Evolutionary conservation across 2,113 vertebrate species (phyloP).

Genomic region (Prunella fulvescens): DNA sequence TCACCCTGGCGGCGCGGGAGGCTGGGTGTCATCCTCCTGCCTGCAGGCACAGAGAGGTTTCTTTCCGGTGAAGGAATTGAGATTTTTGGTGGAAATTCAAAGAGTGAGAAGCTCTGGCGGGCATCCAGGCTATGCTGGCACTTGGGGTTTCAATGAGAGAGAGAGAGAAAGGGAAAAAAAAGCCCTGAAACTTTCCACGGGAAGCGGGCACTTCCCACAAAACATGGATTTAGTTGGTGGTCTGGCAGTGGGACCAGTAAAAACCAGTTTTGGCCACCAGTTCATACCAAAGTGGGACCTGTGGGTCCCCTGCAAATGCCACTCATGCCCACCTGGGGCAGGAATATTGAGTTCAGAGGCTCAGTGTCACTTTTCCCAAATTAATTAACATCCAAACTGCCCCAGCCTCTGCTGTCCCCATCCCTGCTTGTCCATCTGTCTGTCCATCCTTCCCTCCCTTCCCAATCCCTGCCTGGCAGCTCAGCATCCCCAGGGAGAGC

Average conservation of each 20-base stretch:
- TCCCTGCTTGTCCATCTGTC: rapidly evolving
- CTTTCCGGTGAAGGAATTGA: neutral
- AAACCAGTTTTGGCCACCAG: neutral
- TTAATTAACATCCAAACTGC: neutral
- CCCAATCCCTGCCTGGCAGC: neutral
- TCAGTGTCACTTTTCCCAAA: rapidly evolving
- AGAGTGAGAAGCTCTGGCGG: neutral
- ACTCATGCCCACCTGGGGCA: neutral
- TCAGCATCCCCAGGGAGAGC: neutral
- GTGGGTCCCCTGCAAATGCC: neutral
- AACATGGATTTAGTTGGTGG: neutral
- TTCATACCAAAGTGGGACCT: neutral
- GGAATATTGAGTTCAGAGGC: neutral
- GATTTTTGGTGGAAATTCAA: constrained; percentile 8
- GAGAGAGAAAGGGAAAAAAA: neutral
- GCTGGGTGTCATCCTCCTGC: neutral
- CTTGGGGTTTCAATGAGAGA: neutral
- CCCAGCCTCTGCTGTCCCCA: neutral
- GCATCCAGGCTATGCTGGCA: neutral
- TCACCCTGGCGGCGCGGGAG: neutral
- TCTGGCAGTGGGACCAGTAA: neutral
- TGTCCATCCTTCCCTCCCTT: neutral
- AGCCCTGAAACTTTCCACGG: constrained; percentile 24
- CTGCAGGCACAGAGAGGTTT: neutral
- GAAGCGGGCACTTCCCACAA: neutral